Base-by-base conservation (phyloP, 2,113 vertebrate species). In the Dunckerocampus dactyliophorus region DNA sequence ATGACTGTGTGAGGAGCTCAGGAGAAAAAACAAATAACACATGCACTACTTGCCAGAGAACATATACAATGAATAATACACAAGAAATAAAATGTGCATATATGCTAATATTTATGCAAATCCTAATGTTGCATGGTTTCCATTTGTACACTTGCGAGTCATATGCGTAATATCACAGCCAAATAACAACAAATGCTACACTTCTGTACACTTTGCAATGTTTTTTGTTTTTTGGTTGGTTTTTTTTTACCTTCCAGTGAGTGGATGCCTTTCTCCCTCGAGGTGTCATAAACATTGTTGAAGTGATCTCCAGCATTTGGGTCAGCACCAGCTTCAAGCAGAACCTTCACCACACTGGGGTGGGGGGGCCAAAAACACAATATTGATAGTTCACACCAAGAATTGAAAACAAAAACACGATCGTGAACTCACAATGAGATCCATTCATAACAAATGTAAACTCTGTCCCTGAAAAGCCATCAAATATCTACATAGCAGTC, bases 301-400 rank as follows among this genome's bases (percentile, higher is more conserved):
- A 99, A 99, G 53, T 95, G 81, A 3, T 98, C 97, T 0, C 95
- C 96, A 0, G 93, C 89, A 74, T 97, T 96, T 13, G 93, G 95
- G 64, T 98, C 94, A 0, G 95, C 95, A 0, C 92, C 91, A 0
- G 92, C 93, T 9, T 91, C 89, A 0, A 99, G 89, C 47, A 98
- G 89, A 50, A 91, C 78, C 80, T 92, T 92, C 59, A 98, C 90
- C 74, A 92, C 89, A 3, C 96, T 98, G 88, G 10, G 11, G 2
- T 28, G 39, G 39, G 17, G 47, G 71, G 20, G 67, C 17, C 76
- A 69, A 12, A 73, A 50, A 50, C 1, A 42, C 5, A 16, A 15
- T 7, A 51, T 51, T 10, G 10, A 49, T 48, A 19, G n/a, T 49
- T 19, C 19, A 19, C 8, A 19, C 17, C 3, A 19, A 47, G 16